Base-by-base conservation (phyloP, 2,113 vertebrate genomes). In the Catagonus wagneri region DNA sequence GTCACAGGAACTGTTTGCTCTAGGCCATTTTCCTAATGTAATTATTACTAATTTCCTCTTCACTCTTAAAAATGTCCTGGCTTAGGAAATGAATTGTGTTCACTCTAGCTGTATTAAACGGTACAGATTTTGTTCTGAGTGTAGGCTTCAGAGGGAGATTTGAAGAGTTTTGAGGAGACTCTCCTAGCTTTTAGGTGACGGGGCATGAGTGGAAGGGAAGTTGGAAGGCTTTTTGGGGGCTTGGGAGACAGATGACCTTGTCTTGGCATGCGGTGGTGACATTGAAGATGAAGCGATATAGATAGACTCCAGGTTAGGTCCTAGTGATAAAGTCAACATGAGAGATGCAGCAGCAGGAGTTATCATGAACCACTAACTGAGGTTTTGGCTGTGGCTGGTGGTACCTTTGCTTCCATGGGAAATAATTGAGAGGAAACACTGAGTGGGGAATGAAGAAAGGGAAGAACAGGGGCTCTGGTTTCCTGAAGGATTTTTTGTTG, bases 61-160 rank as follows among this genome's bases (percentile, higher is more conserved):
- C 13, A 27, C 65, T 76, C 78, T 94, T 91, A 80, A 97, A 93
- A 80, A 58, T 72, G 56, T 80, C 50, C 81, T 94, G 32, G 32
- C 80, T 92, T 95, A 63, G 52, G 25, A 15, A 89, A 72, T 20
- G 66, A 84, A 50, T 63, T 34, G 20, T 56, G 32, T 12, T 72
- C 50, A 36, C 8, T 71, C 3, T 61, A 74, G 17, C 71, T 81
- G 0, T 54, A n/a, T 75, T 71, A 75, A 68, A 74, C 32, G 36
- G 14, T 44, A 16, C 65, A 19, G 17, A 12, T 93, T 94, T 89
- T 85, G 39, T 66, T 72, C 56, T 65, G 61, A 50, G 16, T 68
- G 39, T 52, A 54, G 27, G 54, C 52, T 78, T 56, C 52, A n/a
- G 22, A 36, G 44, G 50, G 54, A 89, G 20, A 0, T 50, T 72